phyloP scores from a whole-genome alignment of 2,113 vertebrate species.

The Acrocephalus kingi region DNA sequence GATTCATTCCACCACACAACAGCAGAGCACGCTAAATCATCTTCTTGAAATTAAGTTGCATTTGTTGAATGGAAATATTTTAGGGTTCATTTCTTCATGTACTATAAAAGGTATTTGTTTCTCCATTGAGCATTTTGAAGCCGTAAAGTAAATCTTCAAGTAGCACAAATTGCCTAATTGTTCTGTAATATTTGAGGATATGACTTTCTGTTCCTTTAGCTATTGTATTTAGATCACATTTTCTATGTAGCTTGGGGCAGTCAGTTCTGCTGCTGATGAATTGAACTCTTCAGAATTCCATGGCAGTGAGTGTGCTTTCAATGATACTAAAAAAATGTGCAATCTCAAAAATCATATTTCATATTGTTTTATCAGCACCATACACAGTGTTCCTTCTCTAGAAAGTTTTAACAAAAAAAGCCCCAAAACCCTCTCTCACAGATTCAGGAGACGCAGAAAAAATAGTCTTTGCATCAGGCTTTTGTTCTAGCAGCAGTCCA shows the following conservation, averaged over 20 bases:
- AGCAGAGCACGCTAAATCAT: conserved; percentile 4
- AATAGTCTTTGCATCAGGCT: background rate
- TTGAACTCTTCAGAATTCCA: background rate
- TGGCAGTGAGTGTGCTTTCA: background rate
- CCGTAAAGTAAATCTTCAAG: background rate
- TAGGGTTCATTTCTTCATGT: background rate
- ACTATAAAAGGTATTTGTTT: background rate
- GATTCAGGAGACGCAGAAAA: background rate
- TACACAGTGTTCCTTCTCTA: background rate
- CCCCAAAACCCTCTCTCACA: background rate
- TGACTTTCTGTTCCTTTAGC: background rate
- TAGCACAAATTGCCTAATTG: background rate
- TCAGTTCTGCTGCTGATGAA: background rate
- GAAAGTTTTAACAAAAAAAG: background rate
- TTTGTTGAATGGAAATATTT: background rate
- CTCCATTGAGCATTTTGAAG: background rate
- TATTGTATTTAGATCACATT: background rate
- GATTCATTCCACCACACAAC: conserved; percentile 33
- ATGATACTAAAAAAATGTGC: background rate
- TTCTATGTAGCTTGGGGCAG: background rate
- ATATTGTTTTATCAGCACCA: background rate
- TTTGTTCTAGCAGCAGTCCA: background rate
- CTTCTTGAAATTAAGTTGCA: conserved; percentile 11
- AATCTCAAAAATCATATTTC: background rate
- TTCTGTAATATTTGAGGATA: background rate